phyloP scores from a whole-genome alignment of 2,888 invertebrate species.

The Bellardia pandia region DNA sequence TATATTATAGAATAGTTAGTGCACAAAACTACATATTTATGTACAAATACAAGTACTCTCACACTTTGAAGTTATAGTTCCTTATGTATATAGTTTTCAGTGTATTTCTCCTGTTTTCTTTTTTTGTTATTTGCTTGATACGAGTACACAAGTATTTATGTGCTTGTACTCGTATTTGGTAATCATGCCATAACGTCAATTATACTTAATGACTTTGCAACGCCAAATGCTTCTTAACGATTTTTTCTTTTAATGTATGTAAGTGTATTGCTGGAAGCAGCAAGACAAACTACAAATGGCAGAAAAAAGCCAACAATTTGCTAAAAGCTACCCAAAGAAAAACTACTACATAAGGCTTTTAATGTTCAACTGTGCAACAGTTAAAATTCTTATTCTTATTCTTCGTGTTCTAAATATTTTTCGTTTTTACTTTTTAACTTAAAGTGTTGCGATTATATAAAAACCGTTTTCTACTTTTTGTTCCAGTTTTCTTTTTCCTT shows the following conservation, averaged over 20 bases:
- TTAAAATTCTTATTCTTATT: constrained; percentile 40
- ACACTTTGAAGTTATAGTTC: constrained; percentile 41
- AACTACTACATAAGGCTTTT: constrained; percentile 45
- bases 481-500: not conserved
- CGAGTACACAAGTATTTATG: constrained; percentile 38
- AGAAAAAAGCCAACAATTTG: constrained; percentile 47
- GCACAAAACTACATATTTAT: constrained; percentile 8
- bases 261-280: constrained; percentile 38
- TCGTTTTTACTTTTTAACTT: constrained; percentile 21
- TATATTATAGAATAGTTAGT: constrained; percentile 8
- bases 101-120: not conserved
- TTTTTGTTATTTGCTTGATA: constrained; percentile 11
- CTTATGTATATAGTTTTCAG: constrained; percentile 28
- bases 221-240: constrained; percentile 67
- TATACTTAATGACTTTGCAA: constrained; percentile 71
- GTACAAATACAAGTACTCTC: not conserved
- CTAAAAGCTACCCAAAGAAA: constrained; percentile 46
- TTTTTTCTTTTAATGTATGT: constrained; percentile 43
- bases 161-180: constrained; percentile 55
- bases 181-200: constrained; percentile 70
- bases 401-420: constrained; percentile 17
- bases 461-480: not conserved
- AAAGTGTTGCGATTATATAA: constrained; percentile 43
- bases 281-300: constrained; percentile 26
- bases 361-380: constrained; percentile 45